These are phyloP conservation scores for Orbicella faveolata DNA, from an alignment of 64 coral and sea anemone species.

Conservation along the genomic window DNA sequence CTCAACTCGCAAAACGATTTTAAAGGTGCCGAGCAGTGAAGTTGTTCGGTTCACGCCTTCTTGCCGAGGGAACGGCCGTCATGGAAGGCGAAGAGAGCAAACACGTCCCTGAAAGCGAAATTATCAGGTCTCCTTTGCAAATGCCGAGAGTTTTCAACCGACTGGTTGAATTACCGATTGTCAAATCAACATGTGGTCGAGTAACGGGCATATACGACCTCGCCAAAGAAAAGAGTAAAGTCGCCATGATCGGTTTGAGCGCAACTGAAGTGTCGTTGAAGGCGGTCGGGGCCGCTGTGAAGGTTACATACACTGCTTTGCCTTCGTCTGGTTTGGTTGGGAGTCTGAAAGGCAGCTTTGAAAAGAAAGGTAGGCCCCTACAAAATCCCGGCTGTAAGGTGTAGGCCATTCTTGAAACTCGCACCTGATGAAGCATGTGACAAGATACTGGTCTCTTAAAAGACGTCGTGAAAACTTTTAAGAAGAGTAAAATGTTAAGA, in stretches of 20 bases:
- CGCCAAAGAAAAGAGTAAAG: neutral
- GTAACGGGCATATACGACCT: neutral
- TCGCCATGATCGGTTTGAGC: neutral
- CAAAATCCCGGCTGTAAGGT: too few species aligned
- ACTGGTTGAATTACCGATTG: neutral
- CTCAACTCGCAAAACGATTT: neutral
- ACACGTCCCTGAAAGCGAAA: neutral
- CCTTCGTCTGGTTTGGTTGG: neutral
- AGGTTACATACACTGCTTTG: neutral
- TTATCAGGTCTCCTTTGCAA: neutral
- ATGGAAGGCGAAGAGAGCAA: neutral
- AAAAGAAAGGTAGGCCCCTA: conserved; percentile 19
- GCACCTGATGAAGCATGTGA: too few species aligned
- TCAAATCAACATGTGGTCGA: neutral
- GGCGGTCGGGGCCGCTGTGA: neutral
- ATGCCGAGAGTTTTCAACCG: conserved; percentile 6
- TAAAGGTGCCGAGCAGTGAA: neutral
- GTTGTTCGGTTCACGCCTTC: neutral
- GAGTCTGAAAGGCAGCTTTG: neutral
- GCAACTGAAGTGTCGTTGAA: neutral
- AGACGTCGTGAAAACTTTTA: too few species aligned
- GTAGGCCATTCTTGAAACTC: too few species aligned
- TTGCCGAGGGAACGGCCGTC: neutral
- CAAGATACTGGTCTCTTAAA: too few species aligned
- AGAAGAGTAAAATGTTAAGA: too few species aligned